Conservation (phyloP, 2,113 vertebrate genomes). For the Apeltes quadracus region DNA sequence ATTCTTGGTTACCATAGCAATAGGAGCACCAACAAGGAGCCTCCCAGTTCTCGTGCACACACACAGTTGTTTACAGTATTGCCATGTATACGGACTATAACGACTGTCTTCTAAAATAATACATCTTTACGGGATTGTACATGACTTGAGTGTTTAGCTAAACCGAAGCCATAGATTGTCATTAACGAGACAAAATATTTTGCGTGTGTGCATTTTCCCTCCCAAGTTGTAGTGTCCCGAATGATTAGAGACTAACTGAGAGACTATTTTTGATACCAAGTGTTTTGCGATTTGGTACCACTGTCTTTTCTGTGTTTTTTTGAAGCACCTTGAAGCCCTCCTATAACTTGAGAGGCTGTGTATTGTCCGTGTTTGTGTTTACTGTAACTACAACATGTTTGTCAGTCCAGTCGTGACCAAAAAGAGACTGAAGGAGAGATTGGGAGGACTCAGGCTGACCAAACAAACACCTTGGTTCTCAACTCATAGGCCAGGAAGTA, state of each 20-base stretch:
- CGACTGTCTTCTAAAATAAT: constrained; percentile 43
- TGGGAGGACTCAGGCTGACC: constrained; percentile 44
- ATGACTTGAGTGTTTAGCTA: constrained; percentile 82
- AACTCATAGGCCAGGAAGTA: constrained; percentile 58
- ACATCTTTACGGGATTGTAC: constrained; percentile 73
- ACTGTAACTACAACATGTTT: constrained; percentile 76
- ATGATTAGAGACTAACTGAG: constrained; percentile 90
- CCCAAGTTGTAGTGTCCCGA: constrained; percentile 75
- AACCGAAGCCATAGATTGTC: constrained; percentile 89
- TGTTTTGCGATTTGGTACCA: constrained; percentile 62
- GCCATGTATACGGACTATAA: constrained; percentile 54
- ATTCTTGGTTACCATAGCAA: constrained; percentile 74
- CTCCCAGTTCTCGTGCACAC: constrained; percentile 39
- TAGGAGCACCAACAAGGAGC: constrained; percentile 62
- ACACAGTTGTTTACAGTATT: constrained; percentile 78
- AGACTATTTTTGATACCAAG: constrained; percentile 95
- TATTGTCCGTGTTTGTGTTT: constrained; percentile 80
- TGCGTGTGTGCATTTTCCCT: constrained; percentile 80
- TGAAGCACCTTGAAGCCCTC: constrained; percentile 68
- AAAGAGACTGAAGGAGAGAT: constrained; percentile 63
- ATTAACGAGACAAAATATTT: constrained; percentile 81
- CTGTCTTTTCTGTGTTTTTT: constrained; percentile 63
- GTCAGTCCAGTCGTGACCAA: constrained; percentile 84
- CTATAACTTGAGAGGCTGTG: constrained; percentile 75
- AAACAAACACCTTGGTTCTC: constrained; percentile 55